These are phyloP conservation scores for Melanotaenia pygmaea DNA, from an alignment of 2,797 vertebrate species.

Conservation along the genomic window DNA sequence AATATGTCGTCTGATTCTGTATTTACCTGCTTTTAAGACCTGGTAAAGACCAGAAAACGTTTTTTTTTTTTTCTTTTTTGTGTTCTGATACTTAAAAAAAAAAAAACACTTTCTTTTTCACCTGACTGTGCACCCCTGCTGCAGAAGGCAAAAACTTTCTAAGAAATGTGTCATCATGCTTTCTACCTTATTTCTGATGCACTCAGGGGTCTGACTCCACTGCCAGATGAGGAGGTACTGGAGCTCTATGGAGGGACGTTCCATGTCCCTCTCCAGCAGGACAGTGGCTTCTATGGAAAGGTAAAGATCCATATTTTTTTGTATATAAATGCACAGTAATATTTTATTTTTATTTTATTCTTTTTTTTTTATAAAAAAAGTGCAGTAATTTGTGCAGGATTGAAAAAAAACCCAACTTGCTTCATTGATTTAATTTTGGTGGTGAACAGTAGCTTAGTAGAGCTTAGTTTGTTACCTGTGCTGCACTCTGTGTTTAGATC, in stretches of 20 bases:
- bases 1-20: not conserved
- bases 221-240: conserved; percentile 86
- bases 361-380: too few species aligned
- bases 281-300: conserved; percentile 91
- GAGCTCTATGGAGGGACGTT: conserved; percentile 85
- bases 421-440: not conserved
- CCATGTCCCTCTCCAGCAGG: conserved; percentile 86
- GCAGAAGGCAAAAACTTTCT: not conserved
- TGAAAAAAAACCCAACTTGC: too few species aligned
- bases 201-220: conserved; percentile 83
- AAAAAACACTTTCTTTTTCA: not conserved
- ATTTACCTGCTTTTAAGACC: not conserved
- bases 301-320: conserved; percentile 53
- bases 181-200: conserved; percentile 31
- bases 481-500: not conserved
- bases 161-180: not conserved
- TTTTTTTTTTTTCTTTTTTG: not conserved
- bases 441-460: not conserved
- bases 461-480: not conserved
- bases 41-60: not conserved
- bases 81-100: not conserved
- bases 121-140: not conserved
- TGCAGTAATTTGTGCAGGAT: too few species aligned
- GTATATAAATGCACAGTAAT: too few species aligned
- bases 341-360: too few species aligned